These are phyloP conservation scores for Morelia viridis DNA, from an alignment of 2,797 vertebrate species.

Conservation along the genomic window DNA sequence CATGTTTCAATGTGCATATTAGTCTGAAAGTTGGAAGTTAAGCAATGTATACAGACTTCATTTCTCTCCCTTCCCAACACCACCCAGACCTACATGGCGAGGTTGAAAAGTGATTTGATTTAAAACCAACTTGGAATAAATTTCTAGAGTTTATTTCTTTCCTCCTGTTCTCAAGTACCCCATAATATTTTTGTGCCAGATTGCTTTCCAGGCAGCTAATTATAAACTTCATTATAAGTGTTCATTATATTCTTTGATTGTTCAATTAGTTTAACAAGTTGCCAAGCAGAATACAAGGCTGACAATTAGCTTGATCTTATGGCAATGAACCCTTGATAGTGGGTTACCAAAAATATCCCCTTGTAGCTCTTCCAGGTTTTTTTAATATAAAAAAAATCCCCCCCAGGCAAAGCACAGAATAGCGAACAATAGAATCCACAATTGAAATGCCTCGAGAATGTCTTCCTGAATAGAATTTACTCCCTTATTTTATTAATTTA, in stretches of 20 bases:
- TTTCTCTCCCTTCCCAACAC: neutral
- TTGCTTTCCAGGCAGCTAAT: constrained; percentile 72
- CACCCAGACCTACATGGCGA: neutral
- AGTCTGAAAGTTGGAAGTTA: neutral
- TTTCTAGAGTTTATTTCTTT: neutral
- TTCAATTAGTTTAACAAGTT: constrained; percentile 77
- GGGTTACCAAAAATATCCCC: constrained; percentile 55
- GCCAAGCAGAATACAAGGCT: constrained; percentile 72
- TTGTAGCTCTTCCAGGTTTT: constrained; percentile 38
- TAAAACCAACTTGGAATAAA: neutral
- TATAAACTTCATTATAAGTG: constrained; percentile 77
- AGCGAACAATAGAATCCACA: constrained; percentile 18
- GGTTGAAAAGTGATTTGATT: neutral
- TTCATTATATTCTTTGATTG: constrained; percentile 77
- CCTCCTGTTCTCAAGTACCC: constrained; percentile 17
- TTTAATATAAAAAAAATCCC: neutral
- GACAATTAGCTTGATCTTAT: constrained; percentile 71
- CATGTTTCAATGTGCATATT: neutral
- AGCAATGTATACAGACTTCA: neutral
- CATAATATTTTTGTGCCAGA: constrained; percentile 61
- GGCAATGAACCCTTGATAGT: constrained; percentile 60
- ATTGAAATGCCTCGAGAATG: constrained; percentile 43
- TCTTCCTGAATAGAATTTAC: constrained; percentile 45
- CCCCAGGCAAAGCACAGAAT: constrained; percentile 35
- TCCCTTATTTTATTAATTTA: constrained; percentile 36